Base-by-base conservation (phyloP, 2,888 invertebrate genomes). In the Agriopis leucophaearia region DNA sequence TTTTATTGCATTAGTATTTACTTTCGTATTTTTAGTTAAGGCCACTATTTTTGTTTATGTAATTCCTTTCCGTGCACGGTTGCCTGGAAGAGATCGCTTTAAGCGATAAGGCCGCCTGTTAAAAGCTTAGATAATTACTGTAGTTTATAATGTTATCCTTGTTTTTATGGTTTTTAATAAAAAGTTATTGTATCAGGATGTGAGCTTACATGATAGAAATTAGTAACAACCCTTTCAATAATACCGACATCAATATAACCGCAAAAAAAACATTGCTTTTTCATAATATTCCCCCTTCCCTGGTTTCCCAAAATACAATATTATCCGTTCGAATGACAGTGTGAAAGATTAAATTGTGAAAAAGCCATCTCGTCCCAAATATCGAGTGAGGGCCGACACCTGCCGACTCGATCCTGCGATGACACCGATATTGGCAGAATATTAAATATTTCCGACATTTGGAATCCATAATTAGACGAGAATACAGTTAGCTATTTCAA, bases 321-420 rank as follows among this genome's bases (percentile, higher is more conserved):
- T 66, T 66, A 72, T 62, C 63, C 68, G 48, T 69, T 57, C 61
- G 57, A 68, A 68, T 77, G 82, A 71, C 80, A 80, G 78, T 72
- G 78, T 79, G 81, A 83, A 80, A 80, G 81, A 81, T 82, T 78
- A 78, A 80, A 82, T 80, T 79, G 69, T 72, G 74, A 69, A 78
- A 79, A 81, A 73, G 71, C 75, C 71, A 67, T 78, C 64, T 70
- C 69, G 62, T 63, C 54, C 40, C n/a, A 42, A 65, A 54, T 54
- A 42, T 65, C 54, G 18, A 36, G 57, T 40, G 72, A 72, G 61
- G 72, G 69, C 72, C 66, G 75, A 75, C 75, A 76, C 77, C 76
- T 76, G 76, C 77, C 74, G 72, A 73, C 75, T 76, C 69, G 57
- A 40, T 57, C 47, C 66, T 51, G 64, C 60, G 71, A 73, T 40